Evolutionary conservation across 2,888 invertebrate genomes (phyloP).

Genomic region (Drosophila merina): DNA sequence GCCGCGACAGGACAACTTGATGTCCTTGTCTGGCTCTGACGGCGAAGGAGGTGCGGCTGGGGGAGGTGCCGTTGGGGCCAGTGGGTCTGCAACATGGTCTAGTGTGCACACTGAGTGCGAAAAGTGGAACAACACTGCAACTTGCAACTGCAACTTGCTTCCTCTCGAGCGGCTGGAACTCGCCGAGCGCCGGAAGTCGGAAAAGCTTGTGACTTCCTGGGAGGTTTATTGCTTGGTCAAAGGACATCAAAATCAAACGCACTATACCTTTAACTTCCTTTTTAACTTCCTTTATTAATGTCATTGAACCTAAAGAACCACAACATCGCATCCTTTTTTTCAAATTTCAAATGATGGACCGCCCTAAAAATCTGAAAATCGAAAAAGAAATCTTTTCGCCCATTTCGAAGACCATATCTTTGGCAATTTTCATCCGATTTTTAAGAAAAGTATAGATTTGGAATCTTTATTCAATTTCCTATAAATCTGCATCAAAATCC

Average conservation of each 20-base stretch:
- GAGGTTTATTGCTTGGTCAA: background rate
- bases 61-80: background rate
- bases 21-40: slow-evolving; percentile 42
- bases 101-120: slow-evolving; percentile 24
- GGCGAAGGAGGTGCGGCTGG: slow-evolving; percentile 3
- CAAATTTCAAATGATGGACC: too few species aligned
- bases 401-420: too few species aligned
- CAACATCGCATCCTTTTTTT: too few species aligned
- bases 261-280: background rate
- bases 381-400: too few species aligned
- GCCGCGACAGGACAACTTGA: slow-evolving; percentile 49
- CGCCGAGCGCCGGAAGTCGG: slow-evolving; percentile 6
- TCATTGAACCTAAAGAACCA: too few species aligned
- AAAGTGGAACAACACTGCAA: slow-evolving; percentile 34
- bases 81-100: background rate
- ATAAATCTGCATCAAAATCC: too few species aligned
- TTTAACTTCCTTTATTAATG: too few species aligned
- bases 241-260: background rate
- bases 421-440: too few species aligned
- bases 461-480: too few species aligned
- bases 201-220: background rate
- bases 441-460: too few species aligned
- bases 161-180: slow-evolving; percentile 9
- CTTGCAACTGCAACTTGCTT: slow-evolving; percentile 1
- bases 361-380: too few species aligned